A percentile compares a stretch with the other conserved stretches of the same genome.
phyloP scores from a whole-genome alignment of 2,113 vertebrate species.

The Oplegnathus fasciatus region DNA sequence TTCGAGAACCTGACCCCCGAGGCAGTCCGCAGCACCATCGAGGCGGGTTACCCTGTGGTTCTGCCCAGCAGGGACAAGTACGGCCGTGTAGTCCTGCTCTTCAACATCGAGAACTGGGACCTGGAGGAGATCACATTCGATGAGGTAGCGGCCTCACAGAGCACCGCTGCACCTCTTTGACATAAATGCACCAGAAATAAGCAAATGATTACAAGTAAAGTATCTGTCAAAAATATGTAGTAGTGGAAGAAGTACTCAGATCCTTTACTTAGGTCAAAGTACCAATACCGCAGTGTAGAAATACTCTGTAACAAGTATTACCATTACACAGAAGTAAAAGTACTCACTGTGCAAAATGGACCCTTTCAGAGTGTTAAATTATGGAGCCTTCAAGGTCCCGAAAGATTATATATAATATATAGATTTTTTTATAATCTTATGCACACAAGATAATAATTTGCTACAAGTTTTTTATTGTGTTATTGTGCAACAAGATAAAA shows the following conservation, averaged over 20 bases:
- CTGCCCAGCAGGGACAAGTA: constrained; percentile 92
- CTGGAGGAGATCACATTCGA: constrained; percentile 97
- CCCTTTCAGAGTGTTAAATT: no score
- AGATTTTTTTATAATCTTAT: neutral
- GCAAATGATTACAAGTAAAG: neutral
- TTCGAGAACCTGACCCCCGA: constrained; percentile 93
- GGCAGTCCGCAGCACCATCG: constrained; percentile 94
- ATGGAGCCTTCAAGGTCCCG: no score
- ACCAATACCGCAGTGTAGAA: no score
- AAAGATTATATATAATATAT: no score
- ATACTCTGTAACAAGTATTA: no score
- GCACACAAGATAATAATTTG: neutral
- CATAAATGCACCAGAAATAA: neutral
- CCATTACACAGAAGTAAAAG: no score
- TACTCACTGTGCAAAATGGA: no score
- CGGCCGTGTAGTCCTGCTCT: constrained; percentile 93
- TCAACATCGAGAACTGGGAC: constrained; percentile 99
- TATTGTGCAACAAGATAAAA: neutral
- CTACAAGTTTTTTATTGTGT: neutral
- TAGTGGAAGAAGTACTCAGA: no score
- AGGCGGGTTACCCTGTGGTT: constrained; percentile 95
- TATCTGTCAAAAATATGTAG: neutral
- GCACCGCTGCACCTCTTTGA: neutral
- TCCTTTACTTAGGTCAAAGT: no score
- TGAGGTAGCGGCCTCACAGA: constrained; percentile 83